Conservation (phyloP, 2,113 vertebrate genomes). For the Dicrurus megarhynchus region DNA sequence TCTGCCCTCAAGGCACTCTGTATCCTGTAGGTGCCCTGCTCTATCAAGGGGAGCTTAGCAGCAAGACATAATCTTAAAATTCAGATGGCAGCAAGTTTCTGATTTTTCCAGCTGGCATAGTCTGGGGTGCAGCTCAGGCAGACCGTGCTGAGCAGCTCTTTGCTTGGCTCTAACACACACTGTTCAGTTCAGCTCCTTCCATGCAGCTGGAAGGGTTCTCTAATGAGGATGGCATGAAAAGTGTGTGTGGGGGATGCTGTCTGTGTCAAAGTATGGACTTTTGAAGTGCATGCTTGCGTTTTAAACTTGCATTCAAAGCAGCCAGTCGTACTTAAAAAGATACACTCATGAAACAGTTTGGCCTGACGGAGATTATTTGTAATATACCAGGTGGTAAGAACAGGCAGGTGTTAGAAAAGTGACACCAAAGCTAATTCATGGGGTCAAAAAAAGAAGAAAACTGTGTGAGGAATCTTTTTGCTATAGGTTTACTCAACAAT, state of each 20-base stretch:
- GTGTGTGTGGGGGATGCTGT: rapidly evolving
- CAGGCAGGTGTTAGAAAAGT: neutral
- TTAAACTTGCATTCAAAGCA: neutral
- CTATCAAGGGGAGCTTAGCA: neutral
- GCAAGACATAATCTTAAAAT: neutral
- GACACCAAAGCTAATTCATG: neutral
- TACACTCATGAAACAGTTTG: neutral
- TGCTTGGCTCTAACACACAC: neutral
- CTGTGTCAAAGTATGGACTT: neutral
- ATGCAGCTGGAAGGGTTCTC: neutral
- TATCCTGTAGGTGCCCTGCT: neutral
- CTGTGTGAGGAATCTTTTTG: neutral
- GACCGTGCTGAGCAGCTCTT: neutral
- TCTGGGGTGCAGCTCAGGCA: neutral
- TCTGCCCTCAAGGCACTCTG: neutral
- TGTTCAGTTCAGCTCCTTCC: neutral
- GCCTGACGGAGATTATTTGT: neutral
- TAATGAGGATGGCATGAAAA: neutral
- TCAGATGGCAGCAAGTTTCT: neutral
- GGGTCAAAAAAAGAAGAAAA: neutral
- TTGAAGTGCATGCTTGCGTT: rapidly evolving
- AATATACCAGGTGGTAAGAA: neutral
- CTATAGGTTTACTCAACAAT: neutral
- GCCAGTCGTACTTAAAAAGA: neutral
- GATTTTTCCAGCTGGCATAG: neutral